Evolutionary conservation across 2,888 invertebrate genomes (phyloP).

Genomic region (Ophion obscuratus): DNA sequence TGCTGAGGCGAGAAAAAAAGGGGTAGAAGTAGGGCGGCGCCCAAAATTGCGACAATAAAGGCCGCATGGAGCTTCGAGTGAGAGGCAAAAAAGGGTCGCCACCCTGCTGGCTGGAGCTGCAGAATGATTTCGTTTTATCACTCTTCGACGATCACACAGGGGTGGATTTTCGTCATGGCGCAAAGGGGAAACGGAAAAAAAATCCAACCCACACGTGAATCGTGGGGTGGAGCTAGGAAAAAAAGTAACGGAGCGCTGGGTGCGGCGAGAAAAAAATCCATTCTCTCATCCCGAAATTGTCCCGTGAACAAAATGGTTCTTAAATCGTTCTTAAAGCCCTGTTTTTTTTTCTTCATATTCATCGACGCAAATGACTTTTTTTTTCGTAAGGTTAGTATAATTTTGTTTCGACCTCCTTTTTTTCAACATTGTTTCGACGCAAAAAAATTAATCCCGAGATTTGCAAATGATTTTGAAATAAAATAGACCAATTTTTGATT

Average conservation of each 20-base stretch:
- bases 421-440: not conserved
- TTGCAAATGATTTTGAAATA: not conserved
- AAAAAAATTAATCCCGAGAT: not conserved
- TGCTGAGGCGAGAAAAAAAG: constrained; percentile 68
- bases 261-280: constrained; percentile 2
- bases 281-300: not conserved
- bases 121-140: constrained; percentile 81
- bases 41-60: constrained; percentile 66
- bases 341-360: not conserved
- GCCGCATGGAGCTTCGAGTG: constrained; percentile 22
- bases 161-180: constrained; percentile 48
- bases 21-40: constrained; percentile 58
- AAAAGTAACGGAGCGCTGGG: constrained; percentile 36
- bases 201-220: constrained; percentile 51
- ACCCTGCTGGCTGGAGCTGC: constrained; percentile 73
- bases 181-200: constrained; percentile 54
- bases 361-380: not conserved
- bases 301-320: constrained; percentile 39
- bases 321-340: not conserved
- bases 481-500: not conserved
- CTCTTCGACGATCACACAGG: constrained; percentile 65
- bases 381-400: not conserved
- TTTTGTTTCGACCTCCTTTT: not conserved
- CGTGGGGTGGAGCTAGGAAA: constrained; percentile 67
- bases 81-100: constrained; percentile 72